Percentiles rank a stretch among this genome's conserved stretches.
Conservation (phyloP, 1,140 invertebrate species). For the Drosophila arawakana region DNA sequence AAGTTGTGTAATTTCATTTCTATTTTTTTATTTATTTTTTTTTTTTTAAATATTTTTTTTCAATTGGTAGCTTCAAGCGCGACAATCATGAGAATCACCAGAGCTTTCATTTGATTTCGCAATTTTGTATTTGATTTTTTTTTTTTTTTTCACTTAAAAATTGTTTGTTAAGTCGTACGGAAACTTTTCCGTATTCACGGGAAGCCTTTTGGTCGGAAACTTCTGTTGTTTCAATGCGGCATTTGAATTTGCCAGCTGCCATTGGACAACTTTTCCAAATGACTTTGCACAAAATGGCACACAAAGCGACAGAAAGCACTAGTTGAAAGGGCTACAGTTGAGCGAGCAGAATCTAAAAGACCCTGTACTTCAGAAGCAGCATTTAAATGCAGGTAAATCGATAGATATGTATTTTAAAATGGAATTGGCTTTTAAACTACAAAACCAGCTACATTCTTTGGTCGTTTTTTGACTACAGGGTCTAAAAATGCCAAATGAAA, state of each 20-base stretch:
- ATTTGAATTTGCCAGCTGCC: slow-evolving; percentile 36
- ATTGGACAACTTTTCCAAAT: slow-evolving; percentile 62
- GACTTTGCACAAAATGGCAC: slow-evolving; percentile 52
- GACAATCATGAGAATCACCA: slow-evolving; percentile 5
- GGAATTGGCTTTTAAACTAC: too few species aligned
- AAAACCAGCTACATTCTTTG: too few species aligned
- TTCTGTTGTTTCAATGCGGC: slow-evolving; percentile 41
- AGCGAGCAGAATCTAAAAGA: too few species aligned
- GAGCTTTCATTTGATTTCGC: slow-evolving; percentile 14
- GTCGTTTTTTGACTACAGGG: too few species aligned
- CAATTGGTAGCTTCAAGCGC: not conserved
- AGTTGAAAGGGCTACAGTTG: too few species aligned
- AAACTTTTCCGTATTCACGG: slow-evolving; percentile 29
- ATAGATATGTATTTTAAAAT: too few species aligned
- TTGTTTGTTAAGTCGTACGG: not conserved
- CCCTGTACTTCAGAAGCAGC: too few species aligned
- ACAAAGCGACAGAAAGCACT: slow-evolving; percentile 27
- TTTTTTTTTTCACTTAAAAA: not conserved
- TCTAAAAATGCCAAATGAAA: slow-evolving; percentile 12
- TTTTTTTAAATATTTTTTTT: not conserved
- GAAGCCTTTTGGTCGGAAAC: slow-evolving; percentile 31
- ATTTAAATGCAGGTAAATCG: too few species aligned
- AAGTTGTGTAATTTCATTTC: too few species aligned
- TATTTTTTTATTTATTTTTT: not conserved
- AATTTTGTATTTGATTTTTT: not conserved